Conservation (phyloP, 2,113 vertebrate species). For the Percopsis transmontana region DNA sequence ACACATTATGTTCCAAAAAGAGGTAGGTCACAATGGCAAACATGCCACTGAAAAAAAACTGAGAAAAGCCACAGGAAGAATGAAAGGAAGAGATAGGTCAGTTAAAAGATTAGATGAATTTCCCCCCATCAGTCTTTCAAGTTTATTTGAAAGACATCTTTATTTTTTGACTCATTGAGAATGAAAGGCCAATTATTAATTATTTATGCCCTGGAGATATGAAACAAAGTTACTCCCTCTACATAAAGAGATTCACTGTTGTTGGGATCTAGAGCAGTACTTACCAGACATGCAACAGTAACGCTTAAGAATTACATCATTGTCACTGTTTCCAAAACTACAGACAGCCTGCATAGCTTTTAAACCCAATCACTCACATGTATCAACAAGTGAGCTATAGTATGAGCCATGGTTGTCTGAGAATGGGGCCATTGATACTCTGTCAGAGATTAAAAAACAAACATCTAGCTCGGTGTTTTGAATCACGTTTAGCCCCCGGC, state of each 20-base stretch:
- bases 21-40: slow-evolving; percentile 71
- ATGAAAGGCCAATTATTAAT: slow-evolving; percentile 9
- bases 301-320: slow-evolving; percentile 20
- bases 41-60: slow-evolving; percentile 14
- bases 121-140: background rate
- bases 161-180: background rate
- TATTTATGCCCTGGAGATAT: slow-evolving; percentile 7
- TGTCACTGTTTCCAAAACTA: slow-evolving; percentile 29
- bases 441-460: slow-evolving; percentile 1
- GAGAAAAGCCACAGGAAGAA: background rate
- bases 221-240: slow-evolving; percentile 52
- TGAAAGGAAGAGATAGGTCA: slow-evolving; percentile 10
- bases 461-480: slow-evolving; percentile 14
- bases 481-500: slow-evolving; percentile 35
- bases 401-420: slow-evolving; percentile 25
- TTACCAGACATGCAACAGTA: slow-evolving; percentile 31
- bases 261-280: background rate
- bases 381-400: slow-evolving; percentile 43
- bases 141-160: no score
- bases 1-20: slow-evolving; percentile 83
- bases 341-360: slow-evolving; percentile 9
- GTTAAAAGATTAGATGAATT: no score
- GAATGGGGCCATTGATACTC: background rate
- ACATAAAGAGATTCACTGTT: slow-evolving; percentile 38
- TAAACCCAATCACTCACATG: background rate